phyloP scores from a whole-genome alignment of 2,888 invertebrate genomes.

The Polyommatus iphigenia region DNA sequence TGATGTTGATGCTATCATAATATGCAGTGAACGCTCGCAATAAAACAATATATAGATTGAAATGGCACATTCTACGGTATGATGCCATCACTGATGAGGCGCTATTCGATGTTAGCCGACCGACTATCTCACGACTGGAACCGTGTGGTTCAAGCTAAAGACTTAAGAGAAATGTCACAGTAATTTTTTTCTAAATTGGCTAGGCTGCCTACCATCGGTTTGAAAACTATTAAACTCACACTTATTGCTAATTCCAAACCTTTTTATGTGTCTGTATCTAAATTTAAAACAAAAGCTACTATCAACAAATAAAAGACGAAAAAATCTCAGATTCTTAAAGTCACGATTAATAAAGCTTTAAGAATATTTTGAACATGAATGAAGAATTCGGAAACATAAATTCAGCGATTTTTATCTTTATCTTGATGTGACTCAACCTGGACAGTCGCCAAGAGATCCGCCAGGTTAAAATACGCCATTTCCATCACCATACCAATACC shows the following conservation, averaged over 20 bases:
- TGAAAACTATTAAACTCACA: no score
- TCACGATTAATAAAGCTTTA: background rate
- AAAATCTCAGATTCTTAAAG: no score
- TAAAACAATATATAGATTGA: slow-evolving; percentile 15
- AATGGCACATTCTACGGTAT: slow-evolving; percentile 30
- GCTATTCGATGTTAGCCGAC: slow-evolving; percentile 58
- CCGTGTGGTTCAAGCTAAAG: slow-evolving; percentile 37
- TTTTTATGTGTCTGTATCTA: no score
- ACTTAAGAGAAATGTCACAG: slow-evolving; percentile 26
- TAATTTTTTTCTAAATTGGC: background rate
- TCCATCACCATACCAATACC: slow-evolving; percentile 1
- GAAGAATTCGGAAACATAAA: background rate
- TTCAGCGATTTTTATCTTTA: background rate
- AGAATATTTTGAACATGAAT: background rate
- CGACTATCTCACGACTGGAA: slow-evolving; percentile 61
- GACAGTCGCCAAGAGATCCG: background rate
- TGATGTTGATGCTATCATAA: background rate
- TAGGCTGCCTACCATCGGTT: no score
- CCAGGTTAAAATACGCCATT: slow-evolving; percentile 1
- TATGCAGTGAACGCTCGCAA: background rate
- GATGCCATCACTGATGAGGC: slow-evolving; percentile 61
- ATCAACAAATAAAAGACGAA: no score
- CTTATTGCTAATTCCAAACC: no score
- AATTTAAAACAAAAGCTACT: background rate
- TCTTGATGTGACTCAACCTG: background rate